Base-by-base conservation (phyloP, 1,140 invertebrate genomes). In the Samia ricini region DNA sequence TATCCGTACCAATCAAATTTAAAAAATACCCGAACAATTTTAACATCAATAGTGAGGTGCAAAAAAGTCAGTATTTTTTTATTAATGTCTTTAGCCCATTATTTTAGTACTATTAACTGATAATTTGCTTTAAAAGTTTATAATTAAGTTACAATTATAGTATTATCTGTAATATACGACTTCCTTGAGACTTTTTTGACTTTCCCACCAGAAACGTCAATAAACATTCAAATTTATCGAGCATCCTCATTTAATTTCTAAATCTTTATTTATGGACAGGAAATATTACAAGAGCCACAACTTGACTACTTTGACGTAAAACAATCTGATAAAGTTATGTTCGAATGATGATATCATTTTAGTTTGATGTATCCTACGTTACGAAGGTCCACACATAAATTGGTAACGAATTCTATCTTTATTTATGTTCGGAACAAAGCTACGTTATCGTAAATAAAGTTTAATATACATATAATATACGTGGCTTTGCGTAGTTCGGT, bases 401-500 rank as follows among this genome's bases (percentile, higher is more conserved):
- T 42, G 33, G 33, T 42, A 42, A 15, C n/a, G 33, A 42, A 42
- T 42, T 42, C 33, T 42, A 42, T 42, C 15, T 15, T 48, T 60
- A 60, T 60, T 51, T 60, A 29, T 64, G 26, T 29, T 21, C 50
- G 33, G 56, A 51, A 60, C 60, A 61, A 61, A 66, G 19, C 61
- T 61, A 51, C 21, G 49, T 52, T 63, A 68, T 67, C 51, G 56
- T 50, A 56, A 63, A 65, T 68, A 57, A 57, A 20, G 51, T 52
- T 52, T 52, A 52, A 72, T 58, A 59, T 64, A 68, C 55, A 64
- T 65, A 72, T 60, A 61, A 64, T n/a, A n/a, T 61, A 67, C 66
- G 57, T 26, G 62, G 64, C 22, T 57, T 19, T 57, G 69, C 68
- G 69, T 77, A 77, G 68, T 74, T 63, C 72, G 66, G 72, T 77